phyloP scores from a whole-genome alignment of 2,797 vertebrate species.

The Molothrus aeneus region DNA sequence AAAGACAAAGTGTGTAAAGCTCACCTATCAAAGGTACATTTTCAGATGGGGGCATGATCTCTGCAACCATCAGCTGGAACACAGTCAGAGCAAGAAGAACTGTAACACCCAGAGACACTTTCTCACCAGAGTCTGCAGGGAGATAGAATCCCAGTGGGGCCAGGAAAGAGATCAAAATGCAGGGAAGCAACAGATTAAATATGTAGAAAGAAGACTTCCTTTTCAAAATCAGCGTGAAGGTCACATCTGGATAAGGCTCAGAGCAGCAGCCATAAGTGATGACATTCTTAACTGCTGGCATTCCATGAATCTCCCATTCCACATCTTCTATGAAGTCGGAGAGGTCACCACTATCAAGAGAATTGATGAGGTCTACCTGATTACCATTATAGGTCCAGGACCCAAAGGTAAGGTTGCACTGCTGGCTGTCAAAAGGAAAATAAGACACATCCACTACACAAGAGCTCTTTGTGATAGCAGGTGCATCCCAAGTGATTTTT shows the following conservation, averaged over 20 bases:
- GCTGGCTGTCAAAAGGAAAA: conserved; percentile 95
- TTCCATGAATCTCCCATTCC: conserved; percentile 96
- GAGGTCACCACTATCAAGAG: conserved; percentile 89
- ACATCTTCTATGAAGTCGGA: conserved; percentile 96
- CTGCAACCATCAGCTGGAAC: conserved; percentile 96
- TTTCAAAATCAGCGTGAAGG: conserved; percentile 93
- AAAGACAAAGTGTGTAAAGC: neutral
- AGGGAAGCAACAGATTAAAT: conserved; percentile 94
- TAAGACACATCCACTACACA: conserved; percentile 96
- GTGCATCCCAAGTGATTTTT: conserved; percentile 94
- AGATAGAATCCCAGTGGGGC: conserved; percentile 96
- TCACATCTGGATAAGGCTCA: conserved; percentile 95
- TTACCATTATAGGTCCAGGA: conserved; percentile 99
- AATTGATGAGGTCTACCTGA: conserved; percentile 92
- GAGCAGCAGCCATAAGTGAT: conserved; percentile 97
- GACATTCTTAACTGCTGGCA: conserved; percentile 92
- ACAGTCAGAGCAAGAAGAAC: conserved; percentile 95
- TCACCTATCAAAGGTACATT: conserved; percentile 95
- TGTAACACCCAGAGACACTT: conserved; percentile 94
- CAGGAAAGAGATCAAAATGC: conserved; percentile 95
- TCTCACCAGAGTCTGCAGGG: conserved; percentile 95
- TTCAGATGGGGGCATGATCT: conserved; percentile 98
- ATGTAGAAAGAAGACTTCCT: conserved; percentile 96
- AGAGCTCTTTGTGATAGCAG: conserved; percentile 95
- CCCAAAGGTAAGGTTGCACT: conserved; percentile 96